A percentile compares a stretch with the other conserved stretches of the same genome.
phyloP scores from a whole-genome alignment of 2,113 vertebrate genomes.

The Galbula dea region DNA sequence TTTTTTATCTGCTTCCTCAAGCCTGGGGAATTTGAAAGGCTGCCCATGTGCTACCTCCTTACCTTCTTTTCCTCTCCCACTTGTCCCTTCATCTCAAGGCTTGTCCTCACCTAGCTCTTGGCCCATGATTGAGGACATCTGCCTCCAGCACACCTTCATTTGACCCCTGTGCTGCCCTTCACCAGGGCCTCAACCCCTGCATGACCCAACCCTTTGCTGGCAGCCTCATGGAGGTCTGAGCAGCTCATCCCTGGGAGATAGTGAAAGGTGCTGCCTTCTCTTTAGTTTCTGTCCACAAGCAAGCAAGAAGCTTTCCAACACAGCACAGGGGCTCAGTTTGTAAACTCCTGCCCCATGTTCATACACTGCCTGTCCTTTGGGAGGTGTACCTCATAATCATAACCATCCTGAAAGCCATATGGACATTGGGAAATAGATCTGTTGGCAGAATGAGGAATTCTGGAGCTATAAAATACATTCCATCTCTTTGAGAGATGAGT shows the following conservation, averaged over 20 bases:
- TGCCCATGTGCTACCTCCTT: neutral
- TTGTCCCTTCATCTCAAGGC: neutral
- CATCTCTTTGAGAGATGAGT: fast-evolving
- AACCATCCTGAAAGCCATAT: neutral
- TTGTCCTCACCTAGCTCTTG: neutral
- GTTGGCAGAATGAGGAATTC: neutral
- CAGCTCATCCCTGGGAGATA: neutral
- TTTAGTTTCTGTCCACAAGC: neutral
- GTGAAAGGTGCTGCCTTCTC: neutral
- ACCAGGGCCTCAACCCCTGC: neutral
- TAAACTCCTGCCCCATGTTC: neutral
- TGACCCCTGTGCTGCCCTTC: neutral
- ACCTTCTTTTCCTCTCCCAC: neutral
- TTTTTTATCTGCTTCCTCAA: neutral
- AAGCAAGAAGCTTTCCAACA: neutral
- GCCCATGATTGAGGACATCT: neutral
- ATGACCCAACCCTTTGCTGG: neutral
- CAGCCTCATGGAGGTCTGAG: neutral
- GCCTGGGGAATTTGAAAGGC: neutral
- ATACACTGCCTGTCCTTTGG: neutral
- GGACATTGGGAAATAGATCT: neutral
- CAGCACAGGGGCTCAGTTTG: neutral
- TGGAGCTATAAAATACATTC: neutral
- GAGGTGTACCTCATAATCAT: neutral
- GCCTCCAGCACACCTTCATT: neutral